Percentiles rank a stretch among this genome's conserved stretches.
Evolutionary conservation across 2,113 vertebrate species (phyloP).

Genomic region (Triplophysa rosa): DNA sequence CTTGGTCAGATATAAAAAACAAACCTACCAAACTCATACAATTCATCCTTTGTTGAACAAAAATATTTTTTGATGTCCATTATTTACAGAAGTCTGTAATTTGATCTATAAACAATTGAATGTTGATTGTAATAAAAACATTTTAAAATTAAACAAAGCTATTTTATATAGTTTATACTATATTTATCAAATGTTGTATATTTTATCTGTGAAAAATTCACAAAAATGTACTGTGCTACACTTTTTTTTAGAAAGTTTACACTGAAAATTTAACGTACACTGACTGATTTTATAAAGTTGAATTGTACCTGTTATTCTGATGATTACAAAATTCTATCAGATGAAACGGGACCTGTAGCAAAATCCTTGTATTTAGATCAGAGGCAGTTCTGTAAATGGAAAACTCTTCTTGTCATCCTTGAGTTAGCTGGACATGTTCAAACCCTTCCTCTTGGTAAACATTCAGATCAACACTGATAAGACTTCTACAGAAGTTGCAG

Average conservation of each 20-base stretch:
- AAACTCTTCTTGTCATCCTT: constrained; percentile 28
- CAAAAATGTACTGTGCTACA: no score
- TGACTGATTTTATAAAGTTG: neutral
- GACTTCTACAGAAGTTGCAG: neutral
- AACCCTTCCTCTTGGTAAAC: constrained; percentile 55
- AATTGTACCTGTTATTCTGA: constrained; percentile 15
- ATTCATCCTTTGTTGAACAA: neutral
- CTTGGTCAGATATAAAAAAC: neutral
- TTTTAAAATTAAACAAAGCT: neutral
- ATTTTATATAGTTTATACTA: neutral
- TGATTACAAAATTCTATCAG: neutral
- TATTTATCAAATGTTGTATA: neutral
- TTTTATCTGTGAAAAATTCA: neutral
- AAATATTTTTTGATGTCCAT: neutral
- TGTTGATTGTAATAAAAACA: neutral
- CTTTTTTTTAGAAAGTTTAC: neutral
- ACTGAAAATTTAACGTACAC: neutral
- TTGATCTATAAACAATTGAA: no score
- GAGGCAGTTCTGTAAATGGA: constrained; percentile 13
- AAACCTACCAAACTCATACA: neutral
- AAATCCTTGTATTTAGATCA: neutral
- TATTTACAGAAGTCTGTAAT: neutral
- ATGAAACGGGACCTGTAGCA: neutral
- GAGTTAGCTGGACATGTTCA: constrained; percentile 39
- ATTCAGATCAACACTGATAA: constrained; percentile 50